Evolutionary conservation across 2,888 invertebrate genomes (phyloP), one percentile per base, ranked within the genome.

Genomic region (Sarcophaga carnaria): DNA sequence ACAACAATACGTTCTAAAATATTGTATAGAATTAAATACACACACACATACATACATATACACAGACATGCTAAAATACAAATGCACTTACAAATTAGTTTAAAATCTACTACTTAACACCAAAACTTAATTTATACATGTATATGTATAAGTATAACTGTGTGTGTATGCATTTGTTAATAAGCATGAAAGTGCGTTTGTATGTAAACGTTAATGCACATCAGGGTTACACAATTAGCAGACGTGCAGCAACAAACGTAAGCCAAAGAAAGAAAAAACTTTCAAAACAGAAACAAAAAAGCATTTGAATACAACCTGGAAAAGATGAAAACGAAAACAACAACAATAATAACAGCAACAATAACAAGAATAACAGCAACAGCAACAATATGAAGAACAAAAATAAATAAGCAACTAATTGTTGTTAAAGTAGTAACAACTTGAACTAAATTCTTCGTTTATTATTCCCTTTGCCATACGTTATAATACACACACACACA

Each of bases 371-470:
- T 1, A 27, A 37, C 10, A 37, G 3, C 10, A 37, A 37, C 37
- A 37, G 8, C 37, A 37, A 37, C 37, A 10, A 37, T 37, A 37
- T 10, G 72, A 80, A 59, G 74, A 69, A 77, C 67, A 60, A 54
- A 17, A 54, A 54, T 54, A 78, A 83, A 83, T 71, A 83, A 76
- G 84, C 66, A 72, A 79, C 78, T 87, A 77, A 82, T 84, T 87
- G 84, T 82, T 82, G 84, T 82, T 82, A 79, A 54, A 54, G 54
- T 54, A 76, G 87, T 81, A 84, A 74, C 84, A 82, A 79, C 76
- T 84, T 87, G 87, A 76, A 75, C 84, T 82, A 84, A 79, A 63
- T 84, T 82, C 60, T 64, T n/a, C 14, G 2, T 54, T 54, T 54
- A 54, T 54, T 54, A 54, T 75, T 75, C 45, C 59, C 20, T 70